phyloP scores from a whole-genome alignment of 37 sponge, comb jelly and placozoan species.

The Lycopodina hypogea region DNA sequence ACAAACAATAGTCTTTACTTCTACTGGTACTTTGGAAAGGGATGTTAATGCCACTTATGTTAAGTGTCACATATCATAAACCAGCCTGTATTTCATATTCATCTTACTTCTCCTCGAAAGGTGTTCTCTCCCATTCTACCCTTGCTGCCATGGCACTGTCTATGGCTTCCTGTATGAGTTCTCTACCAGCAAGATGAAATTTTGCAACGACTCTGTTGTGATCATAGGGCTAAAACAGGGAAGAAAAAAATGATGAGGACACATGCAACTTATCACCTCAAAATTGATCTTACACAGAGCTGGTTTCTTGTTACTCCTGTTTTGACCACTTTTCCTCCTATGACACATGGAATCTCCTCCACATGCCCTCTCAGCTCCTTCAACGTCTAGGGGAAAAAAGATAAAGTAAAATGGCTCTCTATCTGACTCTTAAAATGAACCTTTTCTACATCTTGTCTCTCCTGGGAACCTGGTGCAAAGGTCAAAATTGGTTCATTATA shows the following conservation, averaged over 20 bases:
- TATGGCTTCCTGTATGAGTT: constrained; percentile 80
- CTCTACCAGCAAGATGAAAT: constrained; percentile 77
- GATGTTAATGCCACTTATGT: too few species aligned
- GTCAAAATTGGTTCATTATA: constrained; percentile 70
- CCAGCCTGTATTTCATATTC: too few species aligned
- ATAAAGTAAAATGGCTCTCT: neutral
- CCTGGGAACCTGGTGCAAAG: constrained; percentile 77
- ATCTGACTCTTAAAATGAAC: neutral
- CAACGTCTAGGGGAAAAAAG: constrained; percentile 48
- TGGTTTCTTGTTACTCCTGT: constrained; percentile 74
- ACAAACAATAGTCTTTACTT: too few species aligned
- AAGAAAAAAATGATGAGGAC: neutral
- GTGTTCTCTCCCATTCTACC: constrained; percentile 85
- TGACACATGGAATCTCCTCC: constrained; percentile 84
- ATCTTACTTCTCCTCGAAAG: constrained; percentile 63
- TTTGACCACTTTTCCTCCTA: constrained; percentile 83
- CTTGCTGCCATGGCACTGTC: constrained; percentile 66
- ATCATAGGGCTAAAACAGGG: constrained; percentile 76
- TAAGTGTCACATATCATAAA: too few species aligned
- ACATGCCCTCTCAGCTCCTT: constrained; percentile 42
- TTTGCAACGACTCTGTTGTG: constrained; percentile 64
- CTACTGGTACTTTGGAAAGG: too few species aligned
- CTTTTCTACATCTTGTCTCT: constrained; percentile 57
- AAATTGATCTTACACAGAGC: constrained; percentile 68
- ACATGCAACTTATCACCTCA: neutral